Evolutionary conservation across 2,888 invertebrate genomes (phyloP).

Genomic region (Leucania comma): DNA sequence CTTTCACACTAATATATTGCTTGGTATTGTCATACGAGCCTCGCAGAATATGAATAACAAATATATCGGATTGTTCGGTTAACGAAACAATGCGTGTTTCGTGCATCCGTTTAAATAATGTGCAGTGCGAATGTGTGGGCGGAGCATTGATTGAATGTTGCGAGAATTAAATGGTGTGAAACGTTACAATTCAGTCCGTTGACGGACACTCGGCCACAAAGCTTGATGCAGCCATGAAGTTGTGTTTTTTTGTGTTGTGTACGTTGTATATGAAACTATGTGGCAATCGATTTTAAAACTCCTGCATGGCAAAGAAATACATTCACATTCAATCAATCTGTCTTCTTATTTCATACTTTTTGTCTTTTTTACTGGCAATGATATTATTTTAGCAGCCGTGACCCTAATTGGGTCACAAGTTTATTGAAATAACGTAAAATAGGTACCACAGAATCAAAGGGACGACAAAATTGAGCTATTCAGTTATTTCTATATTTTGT

Average conservation of each 20-base stretch:
- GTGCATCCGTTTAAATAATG: conserved; percentile 42
- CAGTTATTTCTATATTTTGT: not conserved
- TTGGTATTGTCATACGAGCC: conserved; percentile 51
- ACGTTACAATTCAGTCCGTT: conserved; percentile 28
- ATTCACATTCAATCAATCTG: not conserved
- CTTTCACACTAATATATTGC: conserved; percentile 46
- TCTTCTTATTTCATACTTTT: not conserved
- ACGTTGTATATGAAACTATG: not conserved
- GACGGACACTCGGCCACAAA: not conserved
- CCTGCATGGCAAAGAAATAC: not conserved
- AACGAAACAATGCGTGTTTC: conserved; percentile 53
- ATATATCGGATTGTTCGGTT: conserved; percentile 70
- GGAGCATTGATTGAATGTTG: conserved; percentile 47
- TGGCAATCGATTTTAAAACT: conserved; percentile 3
- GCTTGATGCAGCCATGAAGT: conserved; percentile 5
- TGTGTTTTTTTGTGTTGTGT: not conserved
- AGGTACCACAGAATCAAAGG: not conserved
- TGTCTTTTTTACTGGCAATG: too few species aligned
- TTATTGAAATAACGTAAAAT: conserved; percentile 1
- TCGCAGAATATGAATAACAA: conserved; percentile 71
- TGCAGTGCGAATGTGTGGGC: conserved; percentile 20
- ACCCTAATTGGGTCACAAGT: not conserved
- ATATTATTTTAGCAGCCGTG: not conserved
- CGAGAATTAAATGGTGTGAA: conserved; percentile 47
- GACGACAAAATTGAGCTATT: not conserved